These are phyloP conservation scores for Calameuta pallipes DNA, from an alignment of 2,888 invertebrate genomes.

Conservation along the genomic window DNA sequence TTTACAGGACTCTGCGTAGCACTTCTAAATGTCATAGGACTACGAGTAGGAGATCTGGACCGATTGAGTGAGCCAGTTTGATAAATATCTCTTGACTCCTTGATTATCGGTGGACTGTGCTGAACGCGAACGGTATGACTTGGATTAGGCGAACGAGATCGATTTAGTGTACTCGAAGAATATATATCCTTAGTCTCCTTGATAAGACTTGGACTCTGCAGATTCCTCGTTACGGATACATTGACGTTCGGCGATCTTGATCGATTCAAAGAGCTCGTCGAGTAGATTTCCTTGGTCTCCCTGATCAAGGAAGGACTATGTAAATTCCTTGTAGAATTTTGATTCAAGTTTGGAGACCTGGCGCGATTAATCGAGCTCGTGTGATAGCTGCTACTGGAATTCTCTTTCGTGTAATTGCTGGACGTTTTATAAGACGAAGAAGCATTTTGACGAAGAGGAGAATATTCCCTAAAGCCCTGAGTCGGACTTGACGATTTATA, in stretches of 20 bases:
- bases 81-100: conserved; percentile 57
- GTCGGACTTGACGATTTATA: conserved; percentile 54
- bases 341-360: conserved; percentile 47
- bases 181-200: conserved; percentile 51
- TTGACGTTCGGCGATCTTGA: conserved; percentile 42
- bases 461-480: conserved; percentile 37
- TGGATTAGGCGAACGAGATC: conserved; percentile 44
- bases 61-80: conserved; percentile 50
- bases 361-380: conserved; percentile 46
- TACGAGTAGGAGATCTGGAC: conserved; percentile 51
- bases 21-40: conserved; percentile 50
- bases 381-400: conserved; percentile 30
- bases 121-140: conserved; percentile 24
- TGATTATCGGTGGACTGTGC: conserved; percentile 42
- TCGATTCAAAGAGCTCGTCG: conserved; percentile 43
- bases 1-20: conserved; percentile 52
- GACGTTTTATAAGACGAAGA: conserved; percentile 48
- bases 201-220: conserved; percentile 47
- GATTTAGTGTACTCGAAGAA: conserved; percentile 40
- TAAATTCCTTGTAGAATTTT: conserved; percentile 39
- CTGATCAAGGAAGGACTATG: conserved; percentile 52
- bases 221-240: neutral
- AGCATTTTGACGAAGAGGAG: conserved; percentile 40
- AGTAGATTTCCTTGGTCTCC: conserved; percentile 57
- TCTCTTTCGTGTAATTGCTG: conserved; percentile 41